A percentile compares a stretch with the other conserved stretches of the same genome.
phyloP scores from a whole-genome alignment of 2,113 vertebrate genomes.

The Xiphorhynchus elegans region DNA sequence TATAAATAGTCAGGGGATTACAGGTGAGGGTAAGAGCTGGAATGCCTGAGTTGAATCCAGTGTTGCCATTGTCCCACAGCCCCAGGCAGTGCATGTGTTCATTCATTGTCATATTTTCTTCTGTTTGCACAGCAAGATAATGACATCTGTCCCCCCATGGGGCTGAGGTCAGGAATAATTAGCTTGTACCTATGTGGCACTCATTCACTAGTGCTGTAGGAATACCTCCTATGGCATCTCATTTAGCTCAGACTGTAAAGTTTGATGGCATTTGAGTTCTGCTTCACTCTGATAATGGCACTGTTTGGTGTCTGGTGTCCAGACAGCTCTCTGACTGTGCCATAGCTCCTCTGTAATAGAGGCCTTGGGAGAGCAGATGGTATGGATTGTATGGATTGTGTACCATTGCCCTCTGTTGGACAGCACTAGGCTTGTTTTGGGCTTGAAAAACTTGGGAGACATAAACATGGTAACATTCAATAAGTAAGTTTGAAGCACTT shows the following conservation, averaged over 20 bases:
- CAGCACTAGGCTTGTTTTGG: not conserved
- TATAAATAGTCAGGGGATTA: constrained; percentile 16
- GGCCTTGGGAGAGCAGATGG: not conserved
- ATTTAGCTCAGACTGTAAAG: not conserved
- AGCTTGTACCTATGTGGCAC: not conserved
- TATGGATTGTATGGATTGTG: not conserved
- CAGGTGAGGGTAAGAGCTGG: not conserved
- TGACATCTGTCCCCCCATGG: not conserved
- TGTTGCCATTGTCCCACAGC: not conserved
- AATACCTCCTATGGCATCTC: not conserved
- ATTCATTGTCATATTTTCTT: not conserved
- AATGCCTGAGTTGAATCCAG: not conserved
- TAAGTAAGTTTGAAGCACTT: not conserved
- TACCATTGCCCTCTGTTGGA: constrained; percentile 48
- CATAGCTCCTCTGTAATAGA: not conserved
- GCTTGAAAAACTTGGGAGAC: not conserved
- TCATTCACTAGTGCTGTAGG: not conserved
- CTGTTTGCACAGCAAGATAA: not conserved
- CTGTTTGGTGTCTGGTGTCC: not conserved
- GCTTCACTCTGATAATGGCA: not conserved
- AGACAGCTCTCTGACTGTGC: not conserved
- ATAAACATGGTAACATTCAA: not conserved
- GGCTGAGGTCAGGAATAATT: not conserved
- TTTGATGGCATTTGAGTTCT: not conserved
- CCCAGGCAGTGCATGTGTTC: not conserved